Evolutionary conservation across 2,113 vertebrate genomes (phyloP), one percentile per base, ranked within the genome.

Genomic region (Lophotis ruficrista): DNA sequence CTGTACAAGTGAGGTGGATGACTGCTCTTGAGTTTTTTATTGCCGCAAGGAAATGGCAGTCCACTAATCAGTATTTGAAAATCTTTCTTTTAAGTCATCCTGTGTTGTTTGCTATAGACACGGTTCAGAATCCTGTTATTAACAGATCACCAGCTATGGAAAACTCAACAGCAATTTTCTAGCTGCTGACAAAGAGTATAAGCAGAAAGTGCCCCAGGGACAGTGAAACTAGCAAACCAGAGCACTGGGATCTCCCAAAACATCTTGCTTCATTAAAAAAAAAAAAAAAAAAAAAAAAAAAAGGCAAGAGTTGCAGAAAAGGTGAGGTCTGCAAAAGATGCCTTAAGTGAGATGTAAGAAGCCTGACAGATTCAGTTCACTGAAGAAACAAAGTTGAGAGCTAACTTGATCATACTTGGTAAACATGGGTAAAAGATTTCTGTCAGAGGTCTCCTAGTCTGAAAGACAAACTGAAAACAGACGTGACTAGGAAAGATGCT

Each of bases 181-280:
- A 78, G 33, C 60, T 84, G 81, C 78, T 90, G 61, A 79, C 64
- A 81, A 81, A 64, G 14, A 41, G 17, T 10, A 31, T 37, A 78
- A 75, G 83, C 60, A 95, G 84, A 89, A 82, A 96, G 73, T 82
- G 84, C 81, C 69, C 33, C 77, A 53, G 83, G 94, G 73, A 84
- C 51, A 87, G 45, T 41, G 53, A 96, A 91, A 95, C 83, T 68
- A 69, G 43, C 35, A 31, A 54, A 75, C 58, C 10, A 64, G 24
- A 81, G 70, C 69, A 47, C 30, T 20, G 53, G 8, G 16, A 75
- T 61, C 65, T 87, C 71, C 56, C 33, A 87, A 62, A 89, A 50
- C 60, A 71, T 68, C 60, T 89, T 47, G 47, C 9, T 66, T 83
- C 17, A 37, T 66, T 76, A 13, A 41, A 68, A 86, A 31, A 9